phyloP scores from a whole-genome alignment of 1,140 invertebrate species.

The Atopsyche davidsoni region DNA sequence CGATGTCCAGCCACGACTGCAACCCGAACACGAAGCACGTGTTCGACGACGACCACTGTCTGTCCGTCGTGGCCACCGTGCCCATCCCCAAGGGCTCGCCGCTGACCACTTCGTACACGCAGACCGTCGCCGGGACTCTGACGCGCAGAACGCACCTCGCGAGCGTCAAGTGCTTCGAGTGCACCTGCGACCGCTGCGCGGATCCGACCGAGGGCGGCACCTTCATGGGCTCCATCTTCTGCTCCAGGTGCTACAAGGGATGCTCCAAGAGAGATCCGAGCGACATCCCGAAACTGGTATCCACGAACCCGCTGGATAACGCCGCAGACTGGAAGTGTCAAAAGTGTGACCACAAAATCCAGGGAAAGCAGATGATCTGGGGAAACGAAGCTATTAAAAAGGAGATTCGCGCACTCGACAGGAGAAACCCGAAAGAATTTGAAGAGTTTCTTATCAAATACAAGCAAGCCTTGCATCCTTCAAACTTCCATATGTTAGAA shows the following conservation, averaged over 20 bases:
- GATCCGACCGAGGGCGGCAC: constrained; percentile 60
- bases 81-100: constrained; percentile 58
- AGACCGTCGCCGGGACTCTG: constrained; percentile 59
- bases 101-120: constrained; percentile 60
- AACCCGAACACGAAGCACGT: constrained; percentile 58
- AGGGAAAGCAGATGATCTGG: constrained; percentile 51
- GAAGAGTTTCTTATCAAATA: constrained; percentile 60
- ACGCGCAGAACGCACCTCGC: constrained; percentile 55
- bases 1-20: constrained; percentile 61
- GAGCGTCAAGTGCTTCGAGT: constrained; percentile 59
- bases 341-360: constrained; percentile 50
- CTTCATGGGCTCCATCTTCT: constrained; percentile 57
- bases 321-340: constrained; percentile 57
- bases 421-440: constrained; percentile 46
- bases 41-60: constrained; percentile 49
- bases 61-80: constrained; percentile 53
- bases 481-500: constrained; percentile 59
- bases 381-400: constrained; percentile 54
- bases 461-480: constrained; percentile 53
- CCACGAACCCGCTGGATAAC: constrained; percentile 53
- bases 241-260: constrained; percentile 50
- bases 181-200: constrained; percentile 54
- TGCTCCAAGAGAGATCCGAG: constrained; percentile 34
- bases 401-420: constrained; percentile 53
- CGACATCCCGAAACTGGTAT: constrained; percentile 46